Percentiles rank a stretch among this genome's conserved stretches.
Conservation (phyloP, 1,140 invertebrate genomes). For the Bombus haemorrhoidalis region DNA sequence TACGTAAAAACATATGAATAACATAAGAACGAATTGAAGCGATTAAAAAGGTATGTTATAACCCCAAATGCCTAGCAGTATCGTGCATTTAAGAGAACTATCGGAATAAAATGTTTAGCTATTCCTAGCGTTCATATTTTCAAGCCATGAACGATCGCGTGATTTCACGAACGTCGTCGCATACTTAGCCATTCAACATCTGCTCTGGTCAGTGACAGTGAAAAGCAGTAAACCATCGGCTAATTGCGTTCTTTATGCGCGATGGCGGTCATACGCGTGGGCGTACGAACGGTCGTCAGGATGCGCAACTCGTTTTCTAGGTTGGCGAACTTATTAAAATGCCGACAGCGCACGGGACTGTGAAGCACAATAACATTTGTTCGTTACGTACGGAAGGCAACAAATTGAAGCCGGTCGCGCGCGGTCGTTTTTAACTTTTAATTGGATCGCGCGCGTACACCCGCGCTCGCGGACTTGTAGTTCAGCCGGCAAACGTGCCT, state of each 20-base stretch:
- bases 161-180: neutral
- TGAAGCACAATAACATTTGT: conserved; percentile 63
- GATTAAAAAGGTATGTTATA: too few species aligned
- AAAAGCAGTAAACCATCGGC: neutral
- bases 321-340: conserved; percentile 56
- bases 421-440: conserved; percentile 64
- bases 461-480: neutral
- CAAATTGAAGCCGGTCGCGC: conserved; percentile 43
- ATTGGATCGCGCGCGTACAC: conserved; percentile 48
- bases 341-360: conserved; percentile 1
- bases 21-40: too few species aligned
- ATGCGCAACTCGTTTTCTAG: neutral
- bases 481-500: conserved; percentile 10
- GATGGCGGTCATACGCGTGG: neutral
- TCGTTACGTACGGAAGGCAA: conserved; percentile 47
- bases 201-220: neutral
- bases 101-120: too few species aligned
- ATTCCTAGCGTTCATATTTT: too few species aligned
- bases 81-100: neutral
- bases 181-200: neutral
- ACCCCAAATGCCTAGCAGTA: too few species aligned
- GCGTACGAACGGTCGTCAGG: conserved; percentile 5
- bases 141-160: neutral
- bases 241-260: conserved; percentile 25
- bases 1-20: too few species aligned